A percentile compares a stretch with the other conserved stretches of the same genome.
Evolutionary conservation across 1,140 invertebrate genomes (phyloP).

Genomic region (Drosophila baimaii): DNA sequence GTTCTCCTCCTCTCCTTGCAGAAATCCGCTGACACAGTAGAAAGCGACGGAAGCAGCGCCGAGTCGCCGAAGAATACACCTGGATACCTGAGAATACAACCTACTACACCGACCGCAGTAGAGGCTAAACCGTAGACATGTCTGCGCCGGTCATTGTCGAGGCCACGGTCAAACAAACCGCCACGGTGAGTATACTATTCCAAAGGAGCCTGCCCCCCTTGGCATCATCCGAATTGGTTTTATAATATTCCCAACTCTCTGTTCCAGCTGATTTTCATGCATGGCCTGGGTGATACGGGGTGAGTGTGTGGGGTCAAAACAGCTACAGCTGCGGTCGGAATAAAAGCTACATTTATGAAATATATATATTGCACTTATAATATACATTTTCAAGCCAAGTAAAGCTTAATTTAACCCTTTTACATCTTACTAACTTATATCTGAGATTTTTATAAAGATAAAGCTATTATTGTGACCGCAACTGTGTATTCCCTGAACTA

Average conservation of each 20-base stretch:
- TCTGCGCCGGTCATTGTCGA: conserved; percentile 90
- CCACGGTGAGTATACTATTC: conserved; percentile 87
- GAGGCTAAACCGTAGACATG: conserved; percentile 83
- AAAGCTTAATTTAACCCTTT: neutral
- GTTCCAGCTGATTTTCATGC: conserved; percentile 89
- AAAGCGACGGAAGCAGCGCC: conserved; percentile 27
- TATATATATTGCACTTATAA: no score
- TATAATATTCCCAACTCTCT: conserved; percentile 2
- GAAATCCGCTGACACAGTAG: conserved; percentile 33
- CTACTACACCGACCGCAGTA: conserved; percentile 27
- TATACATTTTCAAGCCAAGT: no score
- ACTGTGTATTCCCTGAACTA: neutral
- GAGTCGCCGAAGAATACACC: conserved; percentile 26
- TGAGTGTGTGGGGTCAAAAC: conserved; percentile 79
- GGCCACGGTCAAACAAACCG: conserved; percentile 91
- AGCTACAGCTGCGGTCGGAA: neutral
- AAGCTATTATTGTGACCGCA: neutral
- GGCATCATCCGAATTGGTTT: no score
- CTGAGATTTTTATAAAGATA: neutral
- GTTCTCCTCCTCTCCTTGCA: conserved; percentile 13
- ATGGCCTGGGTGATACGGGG: conserved; percentile 89
- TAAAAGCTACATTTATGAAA: neutral
- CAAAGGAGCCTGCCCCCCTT: no score
- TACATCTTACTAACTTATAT: neutral
- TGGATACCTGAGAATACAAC: conserved; percentile 30